Evolutionary conservation across 2,113 vertebrate genomes (phyloP).

Genomic region (Onychorhynchus coronatus): DNA sequence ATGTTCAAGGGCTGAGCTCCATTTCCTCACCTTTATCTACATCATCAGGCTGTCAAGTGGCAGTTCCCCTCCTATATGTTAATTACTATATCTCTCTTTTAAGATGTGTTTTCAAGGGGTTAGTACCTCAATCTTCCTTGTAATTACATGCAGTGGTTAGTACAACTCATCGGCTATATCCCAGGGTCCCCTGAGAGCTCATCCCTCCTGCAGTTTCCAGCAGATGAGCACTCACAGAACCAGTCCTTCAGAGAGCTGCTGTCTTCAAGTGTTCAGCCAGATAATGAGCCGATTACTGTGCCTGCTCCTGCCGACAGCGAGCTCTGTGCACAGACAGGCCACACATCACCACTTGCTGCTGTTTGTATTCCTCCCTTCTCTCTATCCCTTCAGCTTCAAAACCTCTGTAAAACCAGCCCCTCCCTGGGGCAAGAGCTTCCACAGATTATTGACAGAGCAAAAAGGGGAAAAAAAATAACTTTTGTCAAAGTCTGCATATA

Average conservation of each 20-base stretch:
- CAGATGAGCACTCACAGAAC: not conserved
- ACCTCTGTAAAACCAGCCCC: not conserved
- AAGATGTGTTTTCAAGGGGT: slow-evolving; percentile 12
- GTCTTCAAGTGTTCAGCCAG: not conserved
- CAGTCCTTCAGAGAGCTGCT: not conserved
- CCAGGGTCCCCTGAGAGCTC: not conserved
- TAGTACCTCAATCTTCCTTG: slow-evolving; percentile 6
- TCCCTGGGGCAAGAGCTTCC: not conserved
- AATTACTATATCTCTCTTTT: slow-evolving; percentile 27
- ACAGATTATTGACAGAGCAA: not conserved
- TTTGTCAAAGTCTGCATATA: not conserved
- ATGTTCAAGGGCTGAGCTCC: not conserved
- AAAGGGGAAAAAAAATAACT: not conserved
- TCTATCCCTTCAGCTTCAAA: not conserved
- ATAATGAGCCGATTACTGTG: not conserved
- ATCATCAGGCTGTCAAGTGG: not conserved
- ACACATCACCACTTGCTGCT: not conserved
- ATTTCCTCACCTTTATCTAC: slow-evolving; percentile 24
- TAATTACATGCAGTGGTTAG: slow-evolving; percentile 14
- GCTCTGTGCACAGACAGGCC: not conserved
- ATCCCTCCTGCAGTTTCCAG: not conserved
- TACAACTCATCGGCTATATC: not conserved
- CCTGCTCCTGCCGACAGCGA: not conserved
- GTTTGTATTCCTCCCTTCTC: not conserved
- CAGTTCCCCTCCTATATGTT: not conserved